phyloP scores from a whole-genome alignment of 64 coral and sea anemone species.

The Astreopora myriophthalma region DNA sequence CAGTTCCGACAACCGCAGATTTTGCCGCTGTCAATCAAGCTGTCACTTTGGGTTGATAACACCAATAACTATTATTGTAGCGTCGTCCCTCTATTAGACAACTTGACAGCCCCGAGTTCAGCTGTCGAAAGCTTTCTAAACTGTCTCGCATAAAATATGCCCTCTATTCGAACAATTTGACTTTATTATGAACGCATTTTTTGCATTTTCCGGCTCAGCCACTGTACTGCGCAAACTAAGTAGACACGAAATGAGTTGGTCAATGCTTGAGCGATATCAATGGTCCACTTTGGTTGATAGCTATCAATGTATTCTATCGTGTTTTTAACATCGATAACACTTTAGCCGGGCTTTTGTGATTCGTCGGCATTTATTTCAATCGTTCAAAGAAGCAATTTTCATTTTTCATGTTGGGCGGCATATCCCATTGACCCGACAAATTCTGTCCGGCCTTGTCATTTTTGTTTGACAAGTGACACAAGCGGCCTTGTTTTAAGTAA shows the following conservation, averaged over 20 bases:
- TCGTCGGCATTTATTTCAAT: slow-evolving; percentile 48
- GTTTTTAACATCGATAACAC: slow-evolving; percentile 54
- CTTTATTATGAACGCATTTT: not conserved
- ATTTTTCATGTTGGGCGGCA: slow-evolving; percentile 79
- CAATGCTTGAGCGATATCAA: slow-evolving; percentile 4
- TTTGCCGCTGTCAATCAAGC: slow-evolving; percentile 7
- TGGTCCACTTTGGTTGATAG: slow-evolving; percentile 29
- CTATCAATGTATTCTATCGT: slow-evolving; percentile 39
- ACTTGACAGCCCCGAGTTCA: slow-evolving; percentile 16
- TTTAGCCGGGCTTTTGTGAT: slow-evolving; percentile 37
- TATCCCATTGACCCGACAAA: slow-evolving; percentile 76
- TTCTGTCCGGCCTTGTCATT: slow-evolving; percentile 52
- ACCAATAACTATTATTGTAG: slow-evolving; percentile 26
- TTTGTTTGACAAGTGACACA: slow-evolving; percentile 79
- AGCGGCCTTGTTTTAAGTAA: slow-evolving; percentile 96
- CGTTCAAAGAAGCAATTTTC: slow-evolving; percentile 72
- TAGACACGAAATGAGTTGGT: not conserved
- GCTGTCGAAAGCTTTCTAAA: slow-evolving; percentile 49
- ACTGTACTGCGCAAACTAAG: not conserved
- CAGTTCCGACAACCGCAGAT: not conserved
- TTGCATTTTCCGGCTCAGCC: not conserved
- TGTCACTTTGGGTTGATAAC: slow-evolving; percentile 23
- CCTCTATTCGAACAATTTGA: slow-evolving; percentile 46
- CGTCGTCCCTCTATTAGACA: slow-evolving; percentile 23
- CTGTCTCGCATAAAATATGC: slow-evolving; percentile 42